phyloP scores from a whole-genome alignment of 2,113 vertebrate species.

The Anarhynchus alexandrinus region DNA sequence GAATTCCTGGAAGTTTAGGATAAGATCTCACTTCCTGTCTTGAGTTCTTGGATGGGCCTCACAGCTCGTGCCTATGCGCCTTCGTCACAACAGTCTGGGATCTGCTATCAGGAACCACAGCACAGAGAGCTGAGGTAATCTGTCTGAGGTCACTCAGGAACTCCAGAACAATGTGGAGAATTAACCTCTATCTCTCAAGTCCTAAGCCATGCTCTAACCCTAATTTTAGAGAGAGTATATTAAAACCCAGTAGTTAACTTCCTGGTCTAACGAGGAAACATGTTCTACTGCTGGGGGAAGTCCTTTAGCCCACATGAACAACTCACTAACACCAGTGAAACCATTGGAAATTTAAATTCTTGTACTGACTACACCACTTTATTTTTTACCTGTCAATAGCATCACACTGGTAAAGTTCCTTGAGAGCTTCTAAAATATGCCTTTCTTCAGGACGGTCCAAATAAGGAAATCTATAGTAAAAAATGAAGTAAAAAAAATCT shows the following conservation, averaged over 20 bases:
- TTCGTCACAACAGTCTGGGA: not conserved
- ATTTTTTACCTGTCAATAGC: slow-evolving; percentile 91
- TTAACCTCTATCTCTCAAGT: not conserved
- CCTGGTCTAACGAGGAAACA: not conserved
- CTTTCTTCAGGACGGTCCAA: slow-evolving; percentile 92
- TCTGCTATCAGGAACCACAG: not conserved
- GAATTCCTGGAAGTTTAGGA: slow-evolving; percentile 37
- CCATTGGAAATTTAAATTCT: not conserved
- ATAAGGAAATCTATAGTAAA: slow-evolving; percentile 88
- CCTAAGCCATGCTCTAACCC: not conserved
- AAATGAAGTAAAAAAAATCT: not conserved
- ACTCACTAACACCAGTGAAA: not conserved
- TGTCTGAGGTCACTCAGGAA: not conserved
- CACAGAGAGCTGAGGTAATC: not conserved
- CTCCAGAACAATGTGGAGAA: not conserved
- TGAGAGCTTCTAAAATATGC: slow-evolving; percentile 91
- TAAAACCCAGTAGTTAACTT: not conserved
- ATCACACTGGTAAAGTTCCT: slow-evolving; percentile 91
- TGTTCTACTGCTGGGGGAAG: not conserved
- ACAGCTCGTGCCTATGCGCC: not conserved
- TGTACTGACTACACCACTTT: not conserved
- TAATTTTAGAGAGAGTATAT: not conserved
- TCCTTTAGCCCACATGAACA: not conserved
- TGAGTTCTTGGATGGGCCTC: not conserved
- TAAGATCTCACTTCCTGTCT: slow-evolving; percentile 10